Percentiles rank a stretch among this genome's conserved stretches.
Evolutionary conservation across 2,888 invertebrate species (phyloP).

Genomic region (Eilema griseolum): DNA sequence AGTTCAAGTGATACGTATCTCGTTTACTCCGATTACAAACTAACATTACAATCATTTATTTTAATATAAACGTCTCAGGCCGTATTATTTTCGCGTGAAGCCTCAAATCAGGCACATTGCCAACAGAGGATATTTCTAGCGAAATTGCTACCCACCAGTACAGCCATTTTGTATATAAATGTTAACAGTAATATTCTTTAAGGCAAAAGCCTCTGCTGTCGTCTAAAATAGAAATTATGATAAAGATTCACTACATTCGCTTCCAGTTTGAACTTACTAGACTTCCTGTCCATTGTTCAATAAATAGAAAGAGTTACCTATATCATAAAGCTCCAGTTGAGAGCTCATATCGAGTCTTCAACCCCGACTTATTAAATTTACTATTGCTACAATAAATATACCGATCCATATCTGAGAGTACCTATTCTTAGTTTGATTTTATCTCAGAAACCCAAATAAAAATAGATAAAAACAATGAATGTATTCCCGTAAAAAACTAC

Average conservation of each 20-base stretch:
- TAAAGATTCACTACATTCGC: neutral
- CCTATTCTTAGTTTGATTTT: neutral
- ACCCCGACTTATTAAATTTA: conserved; percentile 8
- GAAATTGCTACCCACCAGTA: neutral
- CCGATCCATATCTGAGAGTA: neutral
- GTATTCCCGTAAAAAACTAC: neutral
- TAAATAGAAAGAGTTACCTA: neutral
- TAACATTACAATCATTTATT: neutral
- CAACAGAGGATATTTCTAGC: neutral
- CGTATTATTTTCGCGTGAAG: neutral
- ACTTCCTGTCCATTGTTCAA: neutral
- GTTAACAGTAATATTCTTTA: neutral
- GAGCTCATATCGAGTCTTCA: neutral
- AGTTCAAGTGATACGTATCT: neutral
- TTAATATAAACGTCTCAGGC: neutral
- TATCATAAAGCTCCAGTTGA: conserved; percentile 5
- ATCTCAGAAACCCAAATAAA: neutral
- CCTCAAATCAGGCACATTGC: neutral
- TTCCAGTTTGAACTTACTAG: neutral
- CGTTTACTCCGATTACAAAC: neutral
- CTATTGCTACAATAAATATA: conserved; percentile 8
- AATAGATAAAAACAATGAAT: neutral
- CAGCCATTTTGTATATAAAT: too few relatives aligned
- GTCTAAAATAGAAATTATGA: neutral
- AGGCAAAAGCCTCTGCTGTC: neutral